Base-by-base conservation (phyloP, 1,140 invertebrate genomes). In the Rhynchophorus ferrugineus region DNA sequence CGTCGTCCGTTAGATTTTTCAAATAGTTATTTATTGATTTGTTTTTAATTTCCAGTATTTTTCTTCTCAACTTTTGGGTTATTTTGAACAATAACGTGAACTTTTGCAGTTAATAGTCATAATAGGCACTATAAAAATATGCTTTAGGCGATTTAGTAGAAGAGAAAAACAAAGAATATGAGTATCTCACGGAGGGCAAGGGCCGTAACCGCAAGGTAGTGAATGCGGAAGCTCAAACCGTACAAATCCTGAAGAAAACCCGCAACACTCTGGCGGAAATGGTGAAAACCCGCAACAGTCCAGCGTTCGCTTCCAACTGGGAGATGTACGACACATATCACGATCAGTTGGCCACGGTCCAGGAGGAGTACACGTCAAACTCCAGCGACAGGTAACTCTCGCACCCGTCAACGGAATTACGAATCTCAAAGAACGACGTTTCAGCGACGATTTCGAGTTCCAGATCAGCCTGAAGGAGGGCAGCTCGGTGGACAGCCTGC, bases 291-390 rank as follows among this genome's bases (percentile, higher is more conserved):
- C 71, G 67, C 39, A 78, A 83, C 62, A 72, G 72, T 7, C 71
- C 70, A 3, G 73, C 75, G 0, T 83, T 81, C 60, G 82, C 83
- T 0, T 85, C 83, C 3, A 74, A 81, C 57, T 88, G 83, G 77
- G 79, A 84, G 42, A 83, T 87, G 77, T 77, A 78, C 55, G 84
- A 87, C 56, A 81, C 78, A 0, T 85, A 78, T 55, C 75, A 57
- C 6, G 22, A 6, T 6, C 11, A 29, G 33, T 8, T 14, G 6
- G 42, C 5, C 9, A 3, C 69, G 14, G 18, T 11, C 1, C 11
- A 71, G 22, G 56, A 62, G 14, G 57, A 67, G 3, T 69, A 67
- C 13, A 54, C 65, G 7, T 65, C 68, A 43, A 67, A 72, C 53
- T 65, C 73, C 24, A 63, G 59, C 50, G 51, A 49, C 0, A 44